A percentile compares a stretch with the other conserved stretches of the same genome.
Evolutionary conservation across 2,888 invertebrate genomes (phyloP).

Genomic region (Urechis unicinctus): DNA sequence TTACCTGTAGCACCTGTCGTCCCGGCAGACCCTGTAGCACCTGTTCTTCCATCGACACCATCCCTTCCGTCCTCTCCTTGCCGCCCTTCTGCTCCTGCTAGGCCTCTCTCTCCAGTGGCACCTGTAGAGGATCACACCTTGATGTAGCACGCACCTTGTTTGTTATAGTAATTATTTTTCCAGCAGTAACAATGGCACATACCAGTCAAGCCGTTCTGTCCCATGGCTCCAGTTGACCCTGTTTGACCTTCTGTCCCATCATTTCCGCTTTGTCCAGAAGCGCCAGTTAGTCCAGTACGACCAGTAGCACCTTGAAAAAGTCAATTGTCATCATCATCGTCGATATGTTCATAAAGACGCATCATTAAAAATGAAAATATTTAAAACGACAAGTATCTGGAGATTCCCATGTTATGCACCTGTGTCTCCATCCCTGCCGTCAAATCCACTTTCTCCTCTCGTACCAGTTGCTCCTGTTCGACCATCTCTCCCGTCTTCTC

Average conservation of each 20-base stretch:
- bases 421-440: background rate
- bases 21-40: background rate
- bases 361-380: too few relatives aligned
- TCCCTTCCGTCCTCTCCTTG: too few relatives aligned
- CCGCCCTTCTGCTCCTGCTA: too few relatives aligned
- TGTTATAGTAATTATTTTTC: too few relatives aligned
- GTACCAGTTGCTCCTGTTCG: background rate
- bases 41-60: background rate
- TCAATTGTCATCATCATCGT: too few relatives aligned
- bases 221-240: background rate
- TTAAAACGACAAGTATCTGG: too few relatives aligned
- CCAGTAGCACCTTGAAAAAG: slow-evolving; percentile 5
- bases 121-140: background rate
- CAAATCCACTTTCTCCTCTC: background rate
- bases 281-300: background rate
- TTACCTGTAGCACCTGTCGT: too few relatives aligned
- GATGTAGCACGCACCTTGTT: background rate
- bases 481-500: too few relatives aligned
- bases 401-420: too few relatives aligned
- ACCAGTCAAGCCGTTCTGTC: background rate
- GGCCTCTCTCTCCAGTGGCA: background rate
- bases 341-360: too few relatives aligned
- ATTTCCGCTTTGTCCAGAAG: background rate
- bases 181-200: background rate
- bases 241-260: background rate